A percentile compares a stretch with the other conserved stretches of the same genome.
phyloP scores from a whole-genome alignment of 2,797 vertebrate genomes.

The Neosilurus mollespiculum region DNA sequence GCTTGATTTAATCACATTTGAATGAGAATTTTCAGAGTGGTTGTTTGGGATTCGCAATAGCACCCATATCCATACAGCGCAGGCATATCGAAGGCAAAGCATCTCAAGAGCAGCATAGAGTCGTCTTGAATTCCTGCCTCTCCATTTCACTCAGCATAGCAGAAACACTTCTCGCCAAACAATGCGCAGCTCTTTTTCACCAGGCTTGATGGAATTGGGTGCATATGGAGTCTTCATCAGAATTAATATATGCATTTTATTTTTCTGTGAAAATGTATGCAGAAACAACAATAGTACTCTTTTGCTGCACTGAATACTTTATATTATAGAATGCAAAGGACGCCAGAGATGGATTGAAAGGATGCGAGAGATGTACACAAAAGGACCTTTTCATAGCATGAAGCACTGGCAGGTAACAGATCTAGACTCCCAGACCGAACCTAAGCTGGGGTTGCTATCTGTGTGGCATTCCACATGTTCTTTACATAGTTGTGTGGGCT shows the following conservation, averaged over 20 bases:
- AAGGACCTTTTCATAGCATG: not conserved
- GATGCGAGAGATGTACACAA: slow-evolving; percentile 1
- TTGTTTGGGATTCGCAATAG: slow-evolving; percentile 47
- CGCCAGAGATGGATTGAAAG: not conserved
- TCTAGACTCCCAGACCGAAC: not conserved
- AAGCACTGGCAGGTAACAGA: not conserved
- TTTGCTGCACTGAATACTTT: not conserved
- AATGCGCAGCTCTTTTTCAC: slow-evolving; percentile 39
- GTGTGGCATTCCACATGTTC: not conserved
- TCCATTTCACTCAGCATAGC: slow-evolving; percentile 34
- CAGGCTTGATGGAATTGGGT: slow-evolving; percentile 32
- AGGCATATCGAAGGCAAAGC: slow-evolving; percentile 39
- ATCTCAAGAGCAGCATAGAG: slow-evolving; percentile 36
- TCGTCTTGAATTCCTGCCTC: slow-evolving; percentile 43
- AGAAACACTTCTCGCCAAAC: slow-evolving; percentile 38
- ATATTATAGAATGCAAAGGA: not conserved
- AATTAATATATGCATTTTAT: slow-evolving; percentile 33
- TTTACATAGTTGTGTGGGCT: not conserved
- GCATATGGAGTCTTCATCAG: slow-evolving; percentile 4
- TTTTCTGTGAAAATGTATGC: not conserved
- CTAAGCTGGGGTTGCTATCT: not conserved
- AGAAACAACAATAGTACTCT: not conserved
- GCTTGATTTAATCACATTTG: slow-evolving; percentile 51
- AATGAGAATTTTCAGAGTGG: slow-evolving; percentile 47
- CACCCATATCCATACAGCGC: slow-evolving; percentile 26